Evolutionary conservation across 1,140 invertebrate genomes (phyloP).

Genomic region (Anadara kagoshimensis): DNA sequence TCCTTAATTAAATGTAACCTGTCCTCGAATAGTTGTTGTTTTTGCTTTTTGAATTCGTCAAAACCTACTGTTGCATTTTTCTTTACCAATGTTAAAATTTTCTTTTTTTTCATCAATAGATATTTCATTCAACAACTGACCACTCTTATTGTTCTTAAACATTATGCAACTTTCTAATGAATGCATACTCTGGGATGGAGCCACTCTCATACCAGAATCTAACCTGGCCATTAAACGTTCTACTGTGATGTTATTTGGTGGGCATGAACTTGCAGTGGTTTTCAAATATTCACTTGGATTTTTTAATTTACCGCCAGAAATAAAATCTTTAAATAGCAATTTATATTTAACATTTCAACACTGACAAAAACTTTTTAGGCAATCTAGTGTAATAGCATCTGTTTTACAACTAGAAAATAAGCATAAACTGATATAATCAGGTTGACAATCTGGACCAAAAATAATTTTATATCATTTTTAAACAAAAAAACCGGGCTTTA

Average conservation of each 20-base stretch:
- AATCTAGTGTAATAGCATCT: background rate
- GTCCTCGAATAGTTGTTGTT: background rate
- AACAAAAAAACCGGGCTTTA: conserved; percentile 1
- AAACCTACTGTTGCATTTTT: background rate
- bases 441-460: too few relatives aligned
- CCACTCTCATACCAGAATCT: background rate
- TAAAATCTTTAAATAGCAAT: conserved; percentile 6
- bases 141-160: background rate
- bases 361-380: background rate
- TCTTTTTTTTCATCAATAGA: background rate
- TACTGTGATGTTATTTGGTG: conserved; percentile 8
- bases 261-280: background rate
- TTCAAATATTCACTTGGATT: conserved; percentile 1
- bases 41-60: conserved; percentile 1
- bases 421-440: too few relatives aligned
- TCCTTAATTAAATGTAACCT: background rate
- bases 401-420: too few relatives aligned
- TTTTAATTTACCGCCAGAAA: background rate
- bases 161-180: background rate
- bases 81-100: background rate
- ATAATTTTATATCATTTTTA: conserved; percentile 1
- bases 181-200: background rate
- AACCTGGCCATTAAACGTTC: conserved; percentile 8
- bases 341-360: background rate
- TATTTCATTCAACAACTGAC: conserved; percentile 1